Percentiles rank a stretch among this genome's conserved stretches.
phyloP scores from a whole-genome alignment of 2,797 vertebrate species.

The Enteromius paludinosus region DNA sequence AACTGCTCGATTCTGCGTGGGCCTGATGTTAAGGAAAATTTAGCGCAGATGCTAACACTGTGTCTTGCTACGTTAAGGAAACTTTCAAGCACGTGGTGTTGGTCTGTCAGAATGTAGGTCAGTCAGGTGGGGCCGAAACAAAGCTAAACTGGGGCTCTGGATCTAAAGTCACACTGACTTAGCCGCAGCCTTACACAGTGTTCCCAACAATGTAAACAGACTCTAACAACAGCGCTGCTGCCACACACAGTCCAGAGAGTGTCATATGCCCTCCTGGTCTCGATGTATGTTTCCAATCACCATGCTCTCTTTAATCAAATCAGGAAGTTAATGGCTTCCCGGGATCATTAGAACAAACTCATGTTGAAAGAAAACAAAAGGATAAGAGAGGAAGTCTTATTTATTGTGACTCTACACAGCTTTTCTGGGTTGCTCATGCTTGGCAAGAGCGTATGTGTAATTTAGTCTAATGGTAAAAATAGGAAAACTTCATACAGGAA shows the following conservation, averaged over 20 bases:
- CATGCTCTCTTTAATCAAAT: slow-evolving; percentile 57
- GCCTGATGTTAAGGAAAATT: slow-evolving; percentile 10
- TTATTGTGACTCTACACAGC: slow-evolving; percentile 29
- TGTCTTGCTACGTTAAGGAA: background rate
- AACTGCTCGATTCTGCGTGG: background rate
- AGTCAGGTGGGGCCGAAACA: slow-evolving; percentile 74
- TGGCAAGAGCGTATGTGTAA: slow-evolving; percentile 43
- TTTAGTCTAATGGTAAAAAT: slow-evolving; percentile 53
- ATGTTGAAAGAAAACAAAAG: slow-evolving; percentile 53
- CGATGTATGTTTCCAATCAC: slow-evolving; percentile 60
- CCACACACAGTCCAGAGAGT: slow-evolving; percentile 30
- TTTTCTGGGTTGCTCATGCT: slow-evolving; percentile 26
- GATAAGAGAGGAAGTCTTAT: slow-evolving; percentile 43
- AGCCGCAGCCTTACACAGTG: background rate
- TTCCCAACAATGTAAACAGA: slow-evolving; percentile 44
- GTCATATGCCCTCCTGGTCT: slow-evolving; percentile 40
- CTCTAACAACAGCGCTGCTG: slow-evolving; percentile 25
- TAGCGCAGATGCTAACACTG: background rate
- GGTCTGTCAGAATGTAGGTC: slow-evolving; percentile 71
- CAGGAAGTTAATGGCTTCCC: slow-evolving; percentile 57
- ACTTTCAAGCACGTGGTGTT: background rate
- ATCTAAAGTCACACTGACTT: slow-evolving; percentile 25
- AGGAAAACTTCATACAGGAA: slow-evolving; percentile 43
- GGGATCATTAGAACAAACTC: slow-evolving; percentile 53
- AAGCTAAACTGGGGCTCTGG: slow-evolving; percentile 68